These are phyloP conservation scores for Macropus fuliginosus DNA, from an alignment of 2,797 vertebrate species.

Conservation along the genomic window DNA sequence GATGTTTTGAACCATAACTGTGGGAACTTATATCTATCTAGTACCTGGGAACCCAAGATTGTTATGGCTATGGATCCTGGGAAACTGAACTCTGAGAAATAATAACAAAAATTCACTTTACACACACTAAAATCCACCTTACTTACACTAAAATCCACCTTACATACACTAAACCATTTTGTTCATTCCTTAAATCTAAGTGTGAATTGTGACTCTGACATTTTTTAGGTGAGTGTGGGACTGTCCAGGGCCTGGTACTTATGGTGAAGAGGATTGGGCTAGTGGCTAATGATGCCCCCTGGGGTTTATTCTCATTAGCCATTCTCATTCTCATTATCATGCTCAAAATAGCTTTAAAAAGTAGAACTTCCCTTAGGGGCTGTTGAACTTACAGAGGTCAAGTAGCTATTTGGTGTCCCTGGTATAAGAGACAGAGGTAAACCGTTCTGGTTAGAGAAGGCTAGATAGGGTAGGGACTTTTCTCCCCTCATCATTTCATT, in stretches of 20 bases:
- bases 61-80: no score
- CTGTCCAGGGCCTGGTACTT: not conserved
- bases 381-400: not conserved
- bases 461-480: not conserved
- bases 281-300: not conserved
- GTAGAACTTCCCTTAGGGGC: not conserved
- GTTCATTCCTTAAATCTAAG: not conserved
- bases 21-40: no score
- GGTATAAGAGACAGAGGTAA: not conserved
- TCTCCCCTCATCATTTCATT: not conserved
- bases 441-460: not conserved
- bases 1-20: no score
- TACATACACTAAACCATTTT: not conserved
- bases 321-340: no score
- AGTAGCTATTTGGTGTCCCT: not conserved
- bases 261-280: not conserved
- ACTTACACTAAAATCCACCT: no score
- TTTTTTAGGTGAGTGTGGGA: not conserved
- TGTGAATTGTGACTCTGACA: not conserved
- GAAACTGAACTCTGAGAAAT: no score
- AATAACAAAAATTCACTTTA: no score
- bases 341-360: not conserved
- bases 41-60: no score
- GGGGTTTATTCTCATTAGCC: no score
- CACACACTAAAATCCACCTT: no score